Base-by-base conservation (phyloP, 2,113 vertebrate genomes). In the Rafetus swinhoei region DNA sequence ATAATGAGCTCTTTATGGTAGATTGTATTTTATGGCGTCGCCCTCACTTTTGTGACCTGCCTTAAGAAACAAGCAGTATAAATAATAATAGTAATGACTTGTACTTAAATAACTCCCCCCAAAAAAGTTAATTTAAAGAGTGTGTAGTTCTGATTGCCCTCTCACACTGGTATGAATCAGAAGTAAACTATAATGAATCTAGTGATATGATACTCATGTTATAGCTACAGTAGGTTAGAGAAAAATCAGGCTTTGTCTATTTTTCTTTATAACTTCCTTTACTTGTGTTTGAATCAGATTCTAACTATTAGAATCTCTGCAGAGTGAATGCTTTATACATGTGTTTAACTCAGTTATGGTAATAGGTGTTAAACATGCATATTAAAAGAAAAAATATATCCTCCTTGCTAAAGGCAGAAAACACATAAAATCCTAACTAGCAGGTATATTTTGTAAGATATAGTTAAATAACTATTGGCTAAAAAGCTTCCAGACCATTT, bases 1-100 rank as follows among this genome's bases (percentile, higher is more conserved):
- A 69, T 94, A 84, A 94, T 85, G 69, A 90, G 90, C 81, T 95
- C 57, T 77, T 79, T 87, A 83, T 90, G 72, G 85, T 93, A 97
- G 83, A 82, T 80, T 82, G 25, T 89, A 94, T 90, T 93, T 93
- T 90, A 93, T 79, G 39, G 55, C n/a, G 81, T 79, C 65, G 55
- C 3, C 55, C 55, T 62, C 81, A 93, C 25, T 6, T 77, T 90
- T 4, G 0, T 55, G 84, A n/a, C 86, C 87, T 92, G 10, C 15
- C 13, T 81, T 77, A 77, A 82, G 27, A 12, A 84, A 60, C n/a
- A 90, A 84, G 27, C 82, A 24, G n/a, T 60, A 12, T 91, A 83
- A 82, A 50, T 69, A 83, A 25, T 32, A 83, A 87, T 87, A 77
- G 82, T 91, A 65, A 91, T 79, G 45, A 57, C 45, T 39, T 82